Evolutionary conservation across 2,888 invertebrate species (phyloP), one percentile per base, ranked within the genome.

Genomic region (Acrobasis repandana): DNA sequence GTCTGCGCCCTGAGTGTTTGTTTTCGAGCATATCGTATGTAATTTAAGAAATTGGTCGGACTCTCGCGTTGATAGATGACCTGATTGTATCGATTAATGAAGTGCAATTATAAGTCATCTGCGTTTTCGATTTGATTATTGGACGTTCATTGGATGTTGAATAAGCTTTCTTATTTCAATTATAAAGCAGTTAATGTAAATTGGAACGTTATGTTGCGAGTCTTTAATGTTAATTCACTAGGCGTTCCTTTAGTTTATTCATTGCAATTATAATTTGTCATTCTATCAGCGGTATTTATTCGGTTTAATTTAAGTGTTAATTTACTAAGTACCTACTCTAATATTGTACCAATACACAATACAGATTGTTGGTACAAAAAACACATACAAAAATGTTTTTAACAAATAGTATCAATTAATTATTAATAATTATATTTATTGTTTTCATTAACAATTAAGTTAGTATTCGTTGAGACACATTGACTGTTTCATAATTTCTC

Each of bases 11-110:
- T 79, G 81, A 86, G 88, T 91, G 91, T 91, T 91, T 91, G 91
- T 90, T 90, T 91, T 90, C 83, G 81, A 84, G 77, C 83, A 80
- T 85, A 80, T 77, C 76, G 78, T 79, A 82, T 83, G 82, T 87
- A 86, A 88, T 90, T 85, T 86, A 84, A 82, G 78, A 81, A 76
- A 84, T 83, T 84, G 80, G 82, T 79, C 77, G 73, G 70, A 75
- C 79, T 80, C 78, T 75, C 67, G 72, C 71, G 73, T 72, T 71
- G 79, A 77, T 75, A 72, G 73, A 75, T 78, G 72, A 75, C 74
- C 78, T 80, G 78, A 81, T 84, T 80, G 79, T 71, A 68, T 77
- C 82, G 79, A 83, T 82, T 83, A 67, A 67, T 67, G 63, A 46
- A 47, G 34, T 36, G 28, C 50, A 46, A 59, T 54, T 54, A 54